These are phyloP conservation scores for Todus mexicanus DNA, from an alignment of 2,797 vertebrate species.

Conservation along the genomic window DNA sequence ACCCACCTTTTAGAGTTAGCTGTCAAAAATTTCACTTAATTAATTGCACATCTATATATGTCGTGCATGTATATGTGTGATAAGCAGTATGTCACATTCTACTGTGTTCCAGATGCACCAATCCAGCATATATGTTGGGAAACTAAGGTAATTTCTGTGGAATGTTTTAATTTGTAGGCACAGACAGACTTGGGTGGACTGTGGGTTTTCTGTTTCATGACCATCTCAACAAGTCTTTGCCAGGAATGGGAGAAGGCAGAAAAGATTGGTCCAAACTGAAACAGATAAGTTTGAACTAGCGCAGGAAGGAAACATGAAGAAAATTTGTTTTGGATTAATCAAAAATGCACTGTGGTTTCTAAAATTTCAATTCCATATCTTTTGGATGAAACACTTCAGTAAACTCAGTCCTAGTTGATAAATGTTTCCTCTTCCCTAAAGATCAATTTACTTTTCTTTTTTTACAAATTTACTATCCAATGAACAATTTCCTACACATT, in stretches of 20 bases:
- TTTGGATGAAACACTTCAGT: background rate
- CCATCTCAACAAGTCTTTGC: background rate
- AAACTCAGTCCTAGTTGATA: background rate
- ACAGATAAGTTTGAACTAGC: rapidly evolving
- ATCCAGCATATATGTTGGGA: background rate
- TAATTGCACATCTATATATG: background rate
- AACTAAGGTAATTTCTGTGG: background rate
- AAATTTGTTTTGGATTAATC: background rate
- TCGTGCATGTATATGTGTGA: background rate
- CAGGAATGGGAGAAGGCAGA: background rate
- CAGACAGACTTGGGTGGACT: background rate
- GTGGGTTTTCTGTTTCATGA: background rate
- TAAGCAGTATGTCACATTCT: background rate
- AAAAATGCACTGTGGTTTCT: background rate
- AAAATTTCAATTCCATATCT: background rate
- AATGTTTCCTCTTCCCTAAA: background rate
- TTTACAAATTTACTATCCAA: background rate
- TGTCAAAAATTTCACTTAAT: background rate
- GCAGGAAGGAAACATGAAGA: background rate
- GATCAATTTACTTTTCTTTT: background rate
- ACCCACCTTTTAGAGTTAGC: background rate
- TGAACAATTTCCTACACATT: background rate
- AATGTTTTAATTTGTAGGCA: background rate
- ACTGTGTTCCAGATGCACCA: background rate
- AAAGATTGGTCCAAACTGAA: background rate